Evolutionary conservation across 2,888 invertebrate species (phyloP), one percentile per base, ranked within the genome.

Genomic region (Tinea semifulvella): DNA sequence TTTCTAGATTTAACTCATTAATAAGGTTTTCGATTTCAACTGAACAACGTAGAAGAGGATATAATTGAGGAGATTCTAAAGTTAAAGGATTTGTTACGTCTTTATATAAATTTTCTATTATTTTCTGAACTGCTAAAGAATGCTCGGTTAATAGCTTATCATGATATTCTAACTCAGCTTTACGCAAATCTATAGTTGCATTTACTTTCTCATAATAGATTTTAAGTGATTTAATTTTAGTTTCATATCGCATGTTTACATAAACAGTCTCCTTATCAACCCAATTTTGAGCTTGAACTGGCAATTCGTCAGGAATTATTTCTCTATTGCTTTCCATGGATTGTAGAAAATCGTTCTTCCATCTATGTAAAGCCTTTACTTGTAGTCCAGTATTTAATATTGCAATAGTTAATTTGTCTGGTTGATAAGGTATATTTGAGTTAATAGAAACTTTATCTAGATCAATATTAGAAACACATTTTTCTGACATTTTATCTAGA

Each of bases 281-380:
- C 74, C 77, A 79, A 26, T 57, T 48, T 2, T 58, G 56, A 35
- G 66, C 63, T 49, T 73, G 69, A 27, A 56, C 53, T 39, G 48
- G 53, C 14, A 77, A 50, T 51, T 69, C 63, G 20, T 68, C 65
- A 1, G 69, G 60, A 2, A 77, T 52, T 28, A 55, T 45, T 8
- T 56, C 54, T 10, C 68, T 52, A 47, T 68, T 71, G 25, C 48
- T 57, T 44, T 60, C 56, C 47, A 77, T 68, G n/a, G 68, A 60
- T 56, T 74, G 72, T 3, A 79, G 56, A 44, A 75, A 76, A 18
- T 70, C 71, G 48, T 73, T 70, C 47, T 57, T 63, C 72, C 72
- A 75, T 47, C 74, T 73, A 43, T 48, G 47, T 18, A 77, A 52
- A 10, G 68, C 60, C 25, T 56, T 2, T 52, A 63, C 60, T 53